Base-by-base conservation (phyloP, 1,140 invertebrate genomes). In the Mamestra configurata region DNA sequence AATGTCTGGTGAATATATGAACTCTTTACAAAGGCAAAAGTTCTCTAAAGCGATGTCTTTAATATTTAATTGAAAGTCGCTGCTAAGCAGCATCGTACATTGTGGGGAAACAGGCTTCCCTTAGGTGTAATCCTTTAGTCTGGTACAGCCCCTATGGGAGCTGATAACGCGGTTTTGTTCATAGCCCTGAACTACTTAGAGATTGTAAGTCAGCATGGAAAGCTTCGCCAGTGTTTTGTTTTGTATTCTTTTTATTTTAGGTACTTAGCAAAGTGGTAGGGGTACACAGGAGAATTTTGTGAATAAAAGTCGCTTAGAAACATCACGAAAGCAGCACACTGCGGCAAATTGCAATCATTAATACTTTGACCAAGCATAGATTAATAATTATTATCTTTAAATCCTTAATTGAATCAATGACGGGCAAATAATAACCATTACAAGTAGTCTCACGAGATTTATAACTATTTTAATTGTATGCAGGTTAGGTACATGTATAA, bases 101-200 rank as follows among this genome's bases (percentile, higher is more conserved):
- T 66, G 18, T 66, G 2, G 35, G 35, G 35, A 40, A 59, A 40
- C 35, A 40, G 61, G 35, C 18, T 4, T 40, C 61, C 20, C 61
- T 40, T 20, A 22, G 61, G 61, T 40, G 27, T 66, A 66, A 66
- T 66, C 61, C 61, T 66, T 66, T 66, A 66, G 31, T 66, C 35
- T 40, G 35, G 22, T 66, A 66, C 35, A 35, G 40, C 31, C 18
- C 61, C 61, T 35, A 20, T 13, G 61, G 5, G 61, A 20, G 18
- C 35, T 40, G 61, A 66, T 66, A 66, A 66, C 61, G 61, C n/a
- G 61, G 35, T 66, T 66, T 35, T 40, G 61, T 57, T 57, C 61
- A 40, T 40, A 40, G 31, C 35, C 61, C 35, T 66, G 61, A 66
- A 66, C 61, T 35, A 66, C 35, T 66, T 66, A 66, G 35, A 66